Evolutionary conservation across 2,113 vertebrate genomes (phyloP).

Genomic region (Eulemur macaco): DNA sequence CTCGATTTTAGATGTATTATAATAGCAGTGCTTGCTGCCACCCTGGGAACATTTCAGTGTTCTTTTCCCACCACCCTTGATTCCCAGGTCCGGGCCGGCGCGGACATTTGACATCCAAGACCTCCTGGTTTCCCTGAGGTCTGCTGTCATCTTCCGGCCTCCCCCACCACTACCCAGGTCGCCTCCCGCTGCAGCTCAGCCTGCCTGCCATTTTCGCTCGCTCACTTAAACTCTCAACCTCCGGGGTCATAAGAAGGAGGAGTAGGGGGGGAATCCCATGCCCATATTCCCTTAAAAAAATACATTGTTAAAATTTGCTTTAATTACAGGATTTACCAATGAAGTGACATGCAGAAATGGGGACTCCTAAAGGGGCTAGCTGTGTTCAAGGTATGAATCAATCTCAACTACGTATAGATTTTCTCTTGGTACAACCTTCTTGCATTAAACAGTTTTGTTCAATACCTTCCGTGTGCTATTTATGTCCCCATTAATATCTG

Average conservation of each 20-base stretch:
- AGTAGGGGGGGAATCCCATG: neutral
- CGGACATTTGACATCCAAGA: slow-evolving; percentile 55
- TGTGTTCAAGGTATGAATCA: slow-evolving; percentile 83
- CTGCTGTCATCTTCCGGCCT: slow-evolving; percentile 69
- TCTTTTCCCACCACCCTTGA: slow-evolving; percentile 45
- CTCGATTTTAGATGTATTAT: neutral
- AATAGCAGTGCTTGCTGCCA: neutral
- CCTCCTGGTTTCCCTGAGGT: slow-evolving; percentile 53
- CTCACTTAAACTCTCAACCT: slow-evolving; percentile 43
- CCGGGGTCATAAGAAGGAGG: slow-evolving; percentile 41
- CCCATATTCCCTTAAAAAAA: slow-evolving; percentile 45
- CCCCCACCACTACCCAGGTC: neutral
- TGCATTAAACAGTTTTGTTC: slow-evolving; percentile 85
- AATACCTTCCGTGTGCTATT: slow-evolving; percentile 84
- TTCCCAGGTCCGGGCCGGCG: neutral
- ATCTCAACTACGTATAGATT: slow-evolving; percentile 78
- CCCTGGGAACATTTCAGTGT: slow-evolving; percentile 34
- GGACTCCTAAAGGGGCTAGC: slow-evolving; percentile 76
- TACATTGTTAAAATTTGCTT: slow-evolving; percentile 73
- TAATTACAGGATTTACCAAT: slow-evolving; percentile 81
- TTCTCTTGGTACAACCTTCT: slow-evolving; percentile 83
- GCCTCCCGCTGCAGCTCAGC: slow-evolving; percentile 54
- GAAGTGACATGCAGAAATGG: slow-evolving; percentile 72
- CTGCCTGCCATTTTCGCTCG: slow-evolving; percentile 68
- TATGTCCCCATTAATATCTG: slow-evolving; percentile 86